These are phyloP conservation scores for Rhinophrynus dorsalis DNA, from an alignment of 2,797 vertebrate genomes.

Conservation along the genomic window DNA sequence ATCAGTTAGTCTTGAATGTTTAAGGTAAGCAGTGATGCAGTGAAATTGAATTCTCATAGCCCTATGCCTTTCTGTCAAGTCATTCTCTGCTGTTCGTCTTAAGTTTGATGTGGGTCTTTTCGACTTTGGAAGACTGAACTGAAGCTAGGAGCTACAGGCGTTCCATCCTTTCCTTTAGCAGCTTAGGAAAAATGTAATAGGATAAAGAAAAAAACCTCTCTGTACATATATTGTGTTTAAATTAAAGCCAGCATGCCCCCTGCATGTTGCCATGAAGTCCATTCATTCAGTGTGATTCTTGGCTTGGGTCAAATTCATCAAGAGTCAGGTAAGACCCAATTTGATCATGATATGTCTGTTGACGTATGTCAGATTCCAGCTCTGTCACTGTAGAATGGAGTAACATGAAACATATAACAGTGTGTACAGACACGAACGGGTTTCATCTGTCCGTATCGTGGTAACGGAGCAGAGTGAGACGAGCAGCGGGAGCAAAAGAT, in stretches of 20 bases:
- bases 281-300: constrained; percentile 56
- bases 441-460: constrained; percentile 94
- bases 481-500: constrained; percentile 99
- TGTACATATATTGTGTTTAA: constrained; percentile 61
- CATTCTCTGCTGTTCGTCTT: constrained; percentile 56
- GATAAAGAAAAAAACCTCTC: constrained; percentile 48
- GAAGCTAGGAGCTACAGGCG: constrained; percentile 56
- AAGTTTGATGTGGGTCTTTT: constrained; percentile 46
- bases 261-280: constrained; percentile 23
- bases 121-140: constrained; percentile 63
- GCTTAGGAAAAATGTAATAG: constrained; percentile 60
- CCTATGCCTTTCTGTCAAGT: constrained; percentile 59
- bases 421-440: constrained; percentile 96
- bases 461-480: constrained; percentile 91
- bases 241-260: constrained; percentile 54
- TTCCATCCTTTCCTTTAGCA: constrained; percentile 60
- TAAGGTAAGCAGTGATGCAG: constrained; percentile 54
- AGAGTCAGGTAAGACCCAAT: constrained; percentile 7
- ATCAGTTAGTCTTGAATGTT: constrained; percentile 36
- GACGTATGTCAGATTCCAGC: constrained; percentile 62
- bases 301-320: constrained; percentile 51
- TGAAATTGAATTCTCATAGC: constrained; percentile 48
- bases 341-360: background rate
- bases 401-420: constrained; percentile 98
- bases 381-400: constrained; percentile 93